These are phyloP conservation scores for Stegodyphus mimosarum DNA, from an alignment of 1,140 invertebrate species.

Conservation along the genomic window DNA sequence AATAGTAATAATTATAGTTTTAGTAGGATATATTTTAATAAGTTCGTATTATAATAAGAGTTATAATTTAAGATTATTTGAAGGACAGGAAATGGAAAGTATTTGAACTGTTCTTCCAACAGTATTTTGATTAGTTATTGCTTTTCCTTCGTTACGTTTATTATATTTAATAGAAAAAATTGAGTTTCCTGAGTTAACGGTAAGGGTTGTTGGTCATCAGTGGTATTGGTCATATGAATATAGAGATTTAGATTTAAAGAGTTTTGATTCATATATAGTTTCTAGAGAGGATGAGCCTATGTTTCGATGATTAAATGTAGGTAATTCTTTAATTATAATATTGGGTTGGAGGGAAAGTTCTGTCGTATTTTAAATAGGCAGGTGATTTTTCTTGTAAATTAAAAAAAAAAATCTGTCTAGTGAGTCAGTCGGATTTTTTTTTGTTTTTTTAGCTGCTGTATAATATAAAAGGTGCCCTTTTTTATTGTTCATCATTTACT, in stretches of 20 bases:
- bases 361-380: no score
- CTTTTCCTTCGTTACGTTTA: slow-evolving; percentile 71
- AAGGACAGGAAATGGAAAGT: slow-evolving; percentile 73
- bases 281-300: slow-evolving; percentile 67
- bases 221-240: slow-evolving; percentile 79
- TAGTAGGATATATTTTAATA: slow-evolving; percentile 67
- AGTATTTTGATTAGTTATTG: slow-evolving; percentile 74
- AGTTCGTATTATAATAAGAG: slow-evolving; percentile 70
- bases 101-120: slow-evolving; percentile 75
- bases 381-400: no score
- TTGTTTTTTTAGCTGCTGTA: no score
- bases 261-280: slow-evolving; percentile 78
- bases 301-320: slow-evolving; percentile 76
- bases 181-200: slow-evolving; percentile 70
- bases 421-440: no score
- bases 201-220: slow-evolving; percentile 77
- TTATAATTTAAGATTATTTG: slow-evolving; percentile 67
- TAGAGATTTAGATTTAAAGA: slow-evolving; percentile 73
- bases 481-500: no score
- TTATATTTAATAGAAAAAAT: slow-evolving; percentile 76
- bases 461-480: no score
- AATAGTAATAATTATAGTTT: slow-evolving; percentile 68
- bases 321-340: slow-evolving; percentile 74
- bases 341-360: no score
- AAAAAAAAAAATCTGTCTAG: no score